A percentile compares a stretch with the other conserved stretches of the same genome.
These are phyloP conservation scores for Eupithecia vulgata DNA, from an alignment of 2,888 invertebrate genomes.

Conservation along the genomic window DNA sequence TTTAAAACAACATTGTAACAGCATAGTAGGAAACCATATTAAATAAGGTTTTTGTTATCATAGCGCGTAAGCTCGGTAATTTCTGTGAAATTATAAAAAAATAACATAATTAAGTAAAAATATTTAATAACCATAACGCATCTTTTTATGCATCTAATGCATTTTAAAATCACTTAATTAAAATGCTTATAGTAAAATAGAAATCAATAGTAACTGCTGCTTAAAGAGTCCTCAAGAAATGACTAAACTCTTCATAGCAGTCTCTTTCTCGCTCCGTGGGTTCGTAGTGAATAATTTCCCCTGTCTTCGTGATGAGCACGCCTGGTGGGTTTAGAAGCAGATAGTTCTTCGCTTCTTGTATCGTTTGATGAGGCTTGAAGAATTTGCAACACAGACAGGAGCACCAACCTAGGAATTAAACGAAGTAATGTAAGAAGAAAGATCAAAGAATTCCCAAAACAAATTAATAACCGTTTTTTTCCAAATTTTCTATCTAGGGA, in stretches of 20 bases:
- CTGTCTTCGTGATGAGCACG: constrained; percentile 63
- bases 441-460: neutral
- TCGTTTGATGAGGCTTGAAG: constrained; percentile 82
- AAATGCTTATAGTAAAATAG: neutral
- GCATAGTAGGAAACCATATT: neutral
- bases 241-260: constrained; percentile 82
- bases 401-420: constrained; percentile 82
- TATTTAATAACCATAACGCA: no score
- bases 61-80: no score
- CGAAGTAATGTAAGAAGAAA: neutral
- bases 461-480: neutral
- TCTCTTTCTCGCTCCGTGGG: constrained; percentile 83
- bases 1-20: neutral
- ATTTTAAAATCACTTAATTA: neutral
- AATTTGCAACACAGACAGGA: constrained; percentile 84
- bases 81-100: no score
- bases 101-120: no score
- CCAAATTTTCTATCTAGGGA: neutral
- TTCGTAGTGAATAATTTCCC: constrained; percentile 70
- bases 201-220: neutral
- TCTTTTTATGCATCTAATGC: neutral
- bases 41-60: neutral
- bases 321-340: constrained; percentile 84
- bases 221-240: constrained; percentile 80
- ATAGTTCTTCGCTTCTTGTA: constrained; percentile 82